These are phyloP conservation scores for Erannis defoliaria DNA, from an alignment of 2,888 invertebrate species.

Conservation along the genomic window DNA sequence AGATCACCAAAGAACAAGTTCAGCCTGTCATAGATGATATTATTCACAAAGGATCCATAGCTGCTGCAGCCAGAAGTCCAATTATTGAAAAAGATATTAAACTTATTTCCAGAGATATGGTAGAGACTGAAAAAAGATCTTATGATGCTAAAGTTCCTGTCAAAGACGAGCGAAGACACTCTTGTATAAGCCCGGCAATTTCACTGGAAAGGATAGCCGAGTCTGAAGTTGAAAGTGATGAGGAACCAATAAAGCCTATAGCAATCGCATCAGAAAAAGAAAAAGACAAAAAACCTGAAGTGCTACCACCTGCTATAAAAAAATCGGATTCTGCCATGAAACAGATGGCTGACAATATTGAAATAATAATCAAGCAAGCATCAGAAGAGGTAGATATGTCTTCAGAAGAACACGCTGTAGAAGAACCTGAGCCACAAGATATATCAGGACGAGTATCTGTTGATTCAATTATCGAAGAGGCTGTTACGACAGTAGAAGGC, in stretches of 20 bases:
- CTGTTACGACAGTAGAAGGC: conserved; percentile 76
- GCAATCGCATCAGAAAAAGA: conserved; percentile 48
- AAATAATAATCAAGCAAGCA: conserved; percentile 83
- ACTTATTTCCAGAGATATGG: conserved; percentile 69
- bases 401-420: conserved; percentile 69
- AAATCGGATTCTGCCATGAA: conserved; percentile 84
- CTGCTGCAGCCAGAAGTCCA: conserved; percentile 73
- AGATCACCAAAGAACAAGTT: conserved; percentile 77
- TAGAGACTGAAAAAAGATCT: conserved; percentile 76
- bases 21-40: conserved; percentile 80
- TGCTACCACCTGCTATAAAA: conserved; percentile 62
- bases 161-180: conserved; percentile 80
- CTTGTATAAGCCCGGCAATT: conserved; percentile 81
- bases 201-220: conserved; percentile 81
- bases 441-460: conserved; percentile 76
- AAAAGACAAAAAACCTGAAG: conserved; percentile 52
- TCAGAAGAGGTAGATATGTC: conserved; percentile 80
- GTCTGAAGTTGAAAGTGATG: conserved; percentile 79
- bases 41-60: conserved; percentile 74
- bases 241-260: conserved; percentile 56
- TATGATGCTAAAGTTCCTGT: conserved; percentile 81
- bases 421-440: conserved; percentile 58
- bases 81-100: conserved; percentile 75
- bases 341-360: conserved; percentile 84
- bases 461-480: conserved; percentile 81